Percentiles rank a stretch among this genome's conserved stretches.
These are phyloP conservation scores for Corella eumyota DNA, from an alignment of 23 tunicate genomes.

Conservation along the genomic window DNA sequence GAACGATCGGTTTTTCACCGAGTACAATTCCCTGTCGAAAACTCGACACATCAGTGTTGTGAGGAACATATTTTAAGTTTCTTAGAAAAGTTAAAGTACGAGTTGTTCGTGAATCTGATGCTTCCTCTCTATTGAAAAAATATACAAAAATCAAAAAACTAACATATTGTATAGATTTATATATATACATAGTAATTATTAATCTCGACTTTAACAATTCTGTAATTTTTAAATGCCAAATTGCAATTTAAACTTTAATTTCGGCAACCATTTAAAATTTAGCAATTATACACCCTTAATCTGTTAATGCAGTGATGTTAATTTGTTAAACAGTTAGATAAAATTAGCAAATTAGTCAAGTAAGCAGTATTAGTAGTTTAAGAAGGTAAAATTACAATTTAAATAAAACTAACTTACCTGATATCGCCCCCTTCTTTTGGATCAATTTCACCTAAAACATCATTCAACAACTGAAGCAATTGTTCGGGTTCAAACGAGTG, in stretches of 20 bases:
- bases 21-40: slow-evolving; percentile 92
- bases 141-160: neutral
- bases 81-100: slow-evolving; percentile 44
- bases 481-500: slow-evolving; percentile 83
- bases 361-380: too few relatives aligned
- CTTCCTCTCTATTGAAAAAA: slow-evolving; percentile 56
- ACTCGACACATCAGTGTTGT: slow-evolving; percentile 54
- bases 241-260: too few relatives aligned
- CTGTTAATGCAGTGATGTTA: too few relatives aligned
- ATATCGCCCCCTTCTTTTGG: slow-evolving; percentile 70
- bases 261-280: too few relatives aligned
- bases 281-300: too few relatives aligned
- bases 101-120: slow-evolving; percentile 73
- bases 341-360: too few relatives aligned
- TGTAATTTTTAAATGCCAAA: too few relatives aligned
- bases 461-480: slow-evolving; percentile 64
- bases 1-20: slow-evolving; percentile 57
- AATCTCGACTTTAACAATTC: too few relatives aligned
- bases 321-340: too few relatives aligned
- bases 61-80: slow-evolving; percentile 75
- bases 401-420: slow-evolving; percentile 18
- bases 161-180: too few relatives aligned
- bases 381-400: too few relatives aligned
- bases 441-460: slow-evolving; percentile 78
- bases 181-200: neutral